Evolutionary conservation across 92 coral and sea anemone species (phyloP).

Genomic region (Phymanthus crucifer): DNA sequence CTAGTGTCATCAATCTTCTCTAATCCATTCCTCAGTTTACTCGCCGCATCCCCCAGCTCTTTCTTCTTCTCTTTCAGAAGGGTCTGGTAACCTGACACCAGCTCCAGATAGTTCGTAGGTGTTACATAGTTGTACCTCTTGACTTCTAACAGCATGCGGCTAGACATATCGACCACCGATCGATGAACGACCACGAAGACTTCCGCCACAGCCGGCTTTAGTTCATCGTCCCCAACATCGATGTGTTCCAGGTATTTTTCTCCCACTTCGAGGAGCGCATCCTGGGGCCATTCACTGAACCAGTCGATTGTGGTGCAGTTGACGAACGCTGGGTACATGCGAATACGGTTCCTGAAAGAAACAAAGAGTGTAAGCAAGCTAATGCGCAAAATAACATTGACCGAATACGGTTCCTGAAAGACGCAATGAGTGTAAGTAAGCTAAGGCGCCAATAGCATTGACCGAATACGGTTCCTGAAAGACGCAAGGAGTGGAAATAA

Average conservation of each 20-base stretch:
- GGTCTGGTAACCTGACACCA: constrained; percentile 94
- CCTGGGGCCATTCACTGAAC: constrained; percentile 99
- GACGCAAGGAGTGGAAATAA: no score
- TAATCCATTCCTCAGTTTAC: constrained; percentile 92
- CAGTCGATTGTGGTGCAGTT: constrained; percentile 99
- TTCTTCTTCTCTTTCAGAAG: constrained; percentile 88
- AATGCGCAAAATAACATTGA: no score
- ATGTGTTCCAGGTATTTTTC: constrained; percentile 93
- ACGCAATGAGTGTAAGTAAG: no score
- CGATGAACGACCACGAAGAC: constrained; percentile 93
- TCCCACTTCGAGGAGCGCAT: constrained; percentile 96
- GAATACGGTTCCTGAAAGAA: constrained; percentile 68
- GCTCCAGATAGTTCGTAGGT: constrained; percentile 96
- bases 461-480: no score
- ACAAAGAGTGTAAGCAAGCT: no score
- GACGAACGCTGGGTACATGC: constrained; percentile 99
- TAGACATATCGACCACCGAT: constrained; percentile 90
- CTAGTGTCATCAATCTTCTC: constrained; percentile 98
- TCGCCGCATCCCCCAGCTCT: constrained; percentile 98
- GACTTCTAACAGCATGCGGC: constrained; percentile 83
- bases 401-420: no score
- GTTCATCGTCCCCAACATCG: constrained; percentile 95
- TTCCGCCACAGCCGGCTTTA: constrained; percentile 77
- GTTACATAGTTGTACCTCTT: constrained; percentile 97
- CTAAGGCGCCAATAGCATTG: no score